A percentile compares a stretch with the other conserved stretches of the same genome.
phyloP scores from a whole-genome alignment of 2,113 vertebrate species.

The Theristicus caerulescens region DNA sequence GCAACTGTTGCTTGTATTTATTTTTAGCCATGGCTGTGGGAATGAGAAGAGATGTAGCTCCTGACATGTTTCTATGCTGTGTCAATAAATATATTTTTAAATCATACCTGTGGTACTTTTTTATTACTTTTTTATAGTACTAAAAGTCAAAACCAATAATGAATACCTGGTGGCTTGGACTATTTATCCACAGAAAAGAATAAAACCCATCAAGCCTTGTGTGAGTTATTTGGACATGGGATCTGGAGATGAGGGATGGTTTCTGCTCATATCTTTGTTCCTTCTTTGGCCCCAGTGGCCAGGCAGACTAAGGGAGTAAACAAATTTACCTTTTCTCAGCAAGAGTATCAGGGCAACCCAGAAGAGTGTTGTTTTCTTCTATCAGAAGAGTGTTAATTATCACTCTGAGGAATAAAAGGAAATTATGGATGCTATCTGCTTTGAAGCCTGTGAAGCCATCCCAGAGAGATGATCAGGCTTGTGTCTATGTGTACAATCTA shows the following conservation, averaged over 20 bases:
- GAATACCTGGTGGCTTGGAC: not conserved
- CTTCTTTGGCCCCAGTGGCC: not conserved
- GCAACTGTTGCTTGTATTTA: not conserved
- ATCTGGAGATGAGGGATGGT: not conserved
- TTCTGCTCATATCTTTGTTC: not conserved
- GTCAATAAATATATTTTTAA: not conserved
- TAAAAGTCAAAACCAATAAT: not conserved
- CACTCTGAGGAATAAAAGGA: not conserved
- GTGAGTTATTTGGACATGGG: not conserved
- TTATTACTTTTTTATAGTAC: not conserved
- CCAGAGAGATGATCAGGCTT: not conserved
- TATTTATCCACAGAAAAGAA: not conserved
- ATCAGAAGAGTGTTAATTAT: not conserved
- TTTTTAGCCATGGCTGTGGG: not conserved
- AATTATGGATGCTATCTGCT: not conserved
- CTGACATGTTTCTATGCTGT: not conserved
- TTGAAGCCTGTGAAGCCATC: not conserved
- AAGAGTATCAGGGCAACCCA: not conserved
- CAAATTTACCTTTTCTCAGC: not conserved
- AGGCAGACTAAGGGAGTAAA: not conserved
- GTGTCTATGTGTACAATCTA: rapidly evolving
- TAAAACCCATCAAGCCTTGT: not conserved
- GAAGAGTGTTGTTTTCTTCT: not conserved
- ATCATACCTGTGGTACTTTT: not conserved
- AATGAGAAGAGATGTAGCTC: not conserved